Base-by-base conservation (phyloP, 1,140 invertebrate genomes). In the Drosophila rhopaloa region DNA sequence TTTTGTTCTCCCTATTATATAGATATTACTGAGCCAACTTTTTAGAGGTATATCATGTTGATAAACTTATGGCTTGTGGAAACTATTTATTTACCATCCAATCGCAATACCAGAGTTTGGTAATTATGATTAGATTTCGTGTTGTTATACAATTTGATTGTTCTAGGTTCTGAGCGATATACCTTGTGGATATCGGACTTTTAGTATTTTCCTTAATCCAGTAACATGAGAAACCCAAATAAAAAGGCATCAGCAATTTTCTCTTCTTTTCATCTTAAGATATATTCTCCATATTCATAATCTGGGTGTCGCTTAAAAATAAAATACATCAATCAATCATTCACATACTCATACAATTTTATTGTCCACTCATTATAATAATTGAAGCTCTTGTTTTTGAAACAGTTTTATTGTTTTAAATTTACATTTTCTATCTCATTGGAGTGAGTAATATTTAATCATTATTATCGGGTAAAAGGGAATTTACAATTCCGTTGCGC, bases 281-380 rank as follows among this genome's bases (percentile, higher is more conserved):
- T 81, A 72, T 76, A 82, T 82, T 85, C 60, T 82, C 44, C 44
- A 76, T 71, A 60, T 83, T 85, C 56, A 85, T 53, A 81, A 78
- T 86, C 63, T 63, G 81, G 51, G 46, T 56, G 57, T 67, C 55
- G 37, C 63, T 81, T 81, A 81, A 40, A 67, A 51, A 37, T 82
- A 79, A 71, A 70, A 63, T 79, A 88, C 62, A 86, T 81, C 43
- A 63, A 81, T 81, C 59, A 77, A 68, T 14, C 81, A 86, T 74
- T 70, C 63, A 82, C 60, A 66, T 79, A 60, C 61, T 59, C 75
- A 70, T 83, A 83, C 76, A 78, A 63, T 77, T 70, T 86, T 86
- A 86, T 86, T 86, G 83, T 86, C 83, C 79, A 88, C 72, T 82
- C 83, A 79, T 66, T 79, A 44, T 74, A 62, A 56, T 61, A 88